Conservation (phyloP, 2,797 vertebrate species). For the Oophaga sylvatica region DNA sequence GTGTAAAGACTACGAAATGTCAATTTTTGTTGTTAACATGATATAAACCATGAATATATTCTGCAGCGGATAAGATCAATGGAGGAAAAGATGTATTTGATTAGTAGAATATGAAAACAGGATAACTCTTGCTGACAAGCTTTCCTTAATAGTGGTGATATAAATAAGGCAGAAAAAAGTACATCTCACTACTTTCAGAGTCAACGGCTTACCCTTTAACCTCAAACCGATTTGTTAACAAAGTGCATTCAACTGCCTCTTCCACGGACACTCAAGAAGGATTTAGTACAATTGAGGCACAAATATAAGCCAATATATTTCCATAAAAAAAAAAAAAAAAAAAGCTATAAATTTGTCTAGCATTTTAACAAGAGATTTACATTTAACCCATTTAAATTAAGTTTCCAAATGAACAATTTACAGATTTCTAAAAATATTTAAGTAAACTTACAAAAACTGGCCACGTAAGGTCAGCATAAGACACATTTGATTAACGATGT, state of each 20-base stretch:
- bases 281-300: slow-evolving; percentile 67
- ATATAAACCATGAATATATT: slow-evolving; percentile 51
- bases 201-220: slow-evolving; percentile 65
- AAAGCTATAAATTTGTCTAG: slow-evolving; percentile 64
- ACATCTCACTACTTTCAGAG: slow-evolving; percentile 68
- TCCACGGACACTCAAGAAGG: slow-evolving; percentile 70
- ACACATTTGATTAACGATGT: slow-evolving; percentile 27
- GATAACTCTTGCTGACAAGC: slow-evolving; percentile 56
- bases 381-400: slow-evolving; percentile 54
- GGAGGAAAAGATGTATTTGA: slow-evolving; percentile 57
- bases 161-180: slow-evolving; percentile 71
- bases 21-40: slow-evolving; percentile 60
- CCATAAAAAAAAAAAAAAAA: slow-evolving; percentile 61
- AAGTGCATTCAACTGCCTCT: slow-evolving; percentile 74
- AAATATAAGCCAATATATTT: slow-evolving; percentile 59
- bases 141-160: slow-evolving; percentile 63
- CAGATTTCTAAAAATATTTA: slow-evolving; percentile 60
- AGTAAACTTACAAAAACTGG: slow-evolving; percentile 69
- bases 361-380: slow-evolving; percentile 23
- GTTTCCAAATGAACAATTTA: slow-evolving; percentile 69
- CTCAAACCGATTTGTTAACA: slow-evolving; percentile 68
- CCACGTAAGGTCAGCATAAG: slow-evolving; percentile 45
- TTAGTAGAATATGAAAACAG: slow-evolving; percentile 63
- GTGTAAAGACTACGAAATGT: slow-evolving; percentile 57
- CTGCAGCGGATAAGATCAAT: slow-evolving; percentile 67